Percentiles rank a stretch among this genome's conserved stretches.
phyloP scores from a whole-genome alignment of 2,797 vertebrate genomes.

The Thamnophis elegans region DNA sequence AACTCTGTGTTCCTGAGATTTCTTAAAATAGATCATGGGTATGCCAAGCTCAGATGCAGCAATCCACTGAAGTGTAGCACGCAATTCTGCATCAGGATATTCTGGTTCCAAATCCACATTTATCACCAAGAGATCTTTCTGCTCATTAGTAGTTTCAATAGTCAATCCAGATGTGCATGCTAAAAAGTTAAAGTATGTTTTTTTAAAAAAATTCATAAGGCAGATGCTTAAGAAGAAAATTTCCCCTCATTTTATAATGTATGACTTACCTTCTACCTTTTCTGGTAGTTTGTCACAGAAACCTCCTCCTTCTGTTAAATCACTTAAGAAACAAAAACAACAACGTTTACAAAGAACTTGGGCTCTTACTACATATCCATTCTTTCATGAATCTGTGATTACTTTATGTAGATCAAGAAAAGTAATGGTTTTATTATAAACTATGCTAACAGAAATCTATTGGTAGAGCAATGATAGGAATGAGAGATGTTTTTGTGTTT shows the following conservation, averaged over 20 bases:
- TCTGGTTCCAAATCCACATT: conserved; percentile 90
- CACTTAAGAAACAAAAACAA: conserved; percentile 76
- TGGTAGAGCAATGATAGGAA: neutral
- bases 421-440: neutral
- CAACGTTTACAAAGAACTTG: conserved; percentile 64
- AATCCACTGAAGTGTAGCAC: conserved; percentile 92
- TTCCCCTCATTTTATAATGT: conserved; percentile 8
- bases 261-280: conserved; percentile 83
- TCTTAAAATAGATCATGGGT: conserved; percentile 87
- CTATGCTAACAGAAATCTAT: neutral
- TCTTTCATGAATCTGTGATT: conserved; percentile 51
- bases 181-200: conserved; percentile 59
- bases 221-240: conserved; percentile 17
- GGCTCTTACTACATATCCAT: conserved; percentile 46
- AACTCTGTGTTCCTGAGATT: conserved; percentile 83
- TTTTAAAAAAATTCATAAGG: neutral
- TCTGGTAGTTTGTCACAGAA: conserved; percentile 77
- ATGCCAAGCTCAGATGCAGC: conserved; percentile 94
- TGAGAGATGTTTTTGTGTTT: neutral
- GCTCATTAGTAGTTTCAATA: conserved; percentile 68
- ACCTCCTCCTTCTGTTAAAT: conserved; percentile 80
- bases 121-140: conserved; percentile 84
- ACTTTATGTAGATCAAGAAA: conserved; percentile 20
- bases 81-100: conserved; percentile 82
- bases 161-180: conserved; percentile 73